Evolutionary conservation across 2,113 vertebrate genomes (phyloP).

Genomic region (Gobiocypris rarus): DNA sequence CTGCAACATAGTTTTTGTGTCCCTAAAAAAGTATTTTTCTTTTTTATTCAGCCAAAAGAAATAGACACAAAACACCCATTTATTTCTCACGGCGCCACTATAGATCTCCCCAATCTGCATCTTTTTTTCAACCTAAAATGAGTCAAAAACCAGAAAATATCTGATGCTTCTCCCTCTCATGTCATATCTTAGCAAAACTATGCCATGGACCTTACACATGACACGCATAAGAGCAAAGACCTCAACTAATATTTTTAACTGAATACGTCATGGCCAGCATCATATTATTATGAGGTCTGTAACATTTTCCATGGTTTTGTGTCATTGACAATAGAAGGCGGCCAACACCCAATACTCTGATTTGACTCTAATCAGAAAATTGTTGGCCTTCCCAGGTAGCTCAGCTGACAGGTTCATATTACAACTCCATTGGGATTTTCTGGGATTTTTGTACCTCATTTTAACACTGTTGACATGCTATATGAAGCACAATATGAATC

Average conservation of each 20-base stretch:
- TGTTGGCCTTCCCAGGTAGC: constrained; percentile 64
- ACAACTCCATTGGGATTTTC: constrained; percentile 32
- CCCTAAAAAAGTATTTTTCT: not conserved
- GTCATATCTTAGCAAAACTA: not conserved
- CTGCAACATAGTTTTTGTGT: not conserved
- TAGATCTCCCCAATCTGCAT: not conserved
- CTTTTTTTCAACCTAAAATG: not conserved
- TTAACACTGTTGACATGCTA: not conserved
- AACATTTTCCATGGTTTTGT: constrained; percentile 43
- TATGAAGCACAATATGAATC: not conserved
- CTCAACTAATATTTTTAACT: constrained; percentile 12
- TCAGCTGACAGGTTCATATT: constrained; percentile 66
- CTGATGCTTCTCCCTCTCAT: not conserved
- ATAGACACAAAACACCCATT: not conserved
- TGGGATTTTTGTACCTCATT: not conserved
- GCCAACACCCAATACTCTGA: constrained; percentile 51
- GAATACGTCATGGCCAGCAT: constrained; percentile 24
- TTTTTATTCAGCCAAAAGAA: not conserved
- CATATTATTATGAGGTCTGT: constrained; percentile 35
- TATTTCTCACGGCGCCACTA: not conserved
- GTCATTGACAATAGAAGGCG: constrained; percentile 48
- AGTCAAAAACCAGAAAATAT: not conserved
- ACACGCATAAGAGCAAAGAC: not conserved
- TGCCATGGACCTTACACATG: not conserved
- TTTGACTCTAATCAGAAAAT: constrained; percentile 54